Base-by-base conservation (phyloP, 2,888 invertebrate species). In the Disparrhopalites patrizii region DNA sequence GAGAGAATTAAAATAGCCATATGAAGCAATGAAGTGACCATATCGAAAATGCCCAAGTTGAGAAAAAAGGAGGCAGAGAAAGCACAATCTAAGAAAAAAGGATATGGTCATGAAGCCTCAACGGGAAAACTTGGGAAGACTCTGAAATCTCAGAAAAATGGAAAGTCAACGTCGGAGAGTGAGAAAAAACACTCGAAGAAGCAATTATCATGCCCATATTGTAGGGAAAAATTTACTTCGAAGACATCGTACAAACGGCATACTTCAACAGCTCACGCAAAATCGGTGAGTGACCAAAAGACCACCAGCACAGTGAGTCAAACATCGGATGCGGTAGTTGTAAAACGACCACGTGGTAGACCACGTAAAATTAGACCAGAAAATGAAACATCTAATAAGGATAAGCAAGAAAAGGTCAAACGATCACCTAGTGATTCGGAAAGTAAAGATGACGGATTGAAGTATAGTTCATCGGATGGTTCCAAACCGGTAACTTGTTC, bases 401-500 rank as follows among this genome's bases (percentile, higher is more conserved):
- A 15, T 23, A 62, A 33, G 40, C 15, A 38, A 51, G 27, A 40
- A n/a, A 7, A 10, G 10, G 47, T n/a, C 28, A 18, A 28, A 7
- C 3, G 28, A 13, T 13, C 13, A 7, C 18, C 8, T n/a, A 18
- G 18, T n/a, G 7, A n/a, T 47, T 7, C 13, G 25, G 20, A 15
- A 27, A 30, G 23, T 15, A n/a, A 18, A 20, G 31, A 62, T 15
- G 38, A 5, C 43, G 47, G 31, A 30, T 13, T 58, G 10, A 8
- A 23, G 15, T 40, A 8, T 23, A 43, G 10, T 36, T 40, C 18
- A 40, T 31, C 13, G 23, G 40, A 31, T 30, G 52, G 15, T 23
- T 23, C 27, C 20, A 50, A 1, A 23, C 60, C 50, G 20, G 20
- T 40, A 7, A 40, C 33, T 28, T 74, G 74, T 54, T 36, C 58